Evolutionary conservation across 2,797 vertebrate species (phyloP).

Genomic region (Acanthurus lineatus): DNA sequence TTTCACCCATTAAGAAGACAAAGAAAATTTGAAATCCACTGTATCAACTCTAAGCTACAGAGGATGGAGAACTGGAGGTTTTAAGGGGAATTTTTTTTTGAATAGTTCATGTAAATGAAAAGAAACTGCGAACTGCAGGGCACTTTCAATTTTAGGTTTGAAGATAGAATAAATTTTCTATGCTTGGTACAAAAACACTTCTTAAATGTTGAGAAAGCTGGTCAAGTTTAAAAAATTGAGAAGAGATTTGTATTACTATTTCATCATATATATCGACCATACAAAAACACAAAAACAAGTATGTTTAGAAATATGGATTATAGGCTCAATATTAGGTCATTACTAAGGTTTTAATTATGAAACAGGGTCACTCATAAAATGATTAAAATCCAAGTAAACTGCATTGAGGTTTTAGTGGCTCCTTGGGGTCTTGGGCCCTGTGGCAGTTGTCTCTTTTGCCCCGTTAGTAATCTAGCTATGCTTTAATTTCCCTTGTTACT

Average conservation of each 20-base stretch:
- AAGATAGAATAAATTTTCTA: background rate
- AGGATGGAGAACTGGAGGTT: background rate
- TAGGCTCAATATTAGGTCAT: background rate
- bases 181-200: background rate
- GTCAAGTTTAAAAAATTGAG: background rate
- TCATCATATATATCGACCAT: background rate
- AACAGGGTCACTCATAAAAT: background rate
- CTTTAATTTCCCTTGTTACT: background rate
- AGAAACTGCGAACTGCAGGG: background rate
- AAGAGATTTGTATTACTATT: background rate
- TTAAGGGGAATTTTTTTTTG: background rate
- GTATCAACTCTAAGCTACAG: conserved; percentile 10
- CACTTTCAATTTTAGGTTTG: background rate
- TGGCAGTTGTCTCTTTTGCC: background rate
- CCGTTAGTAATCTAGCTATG: background rate
- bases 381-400: background rate
- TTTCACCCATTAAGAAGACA: conserved; percentile 3
- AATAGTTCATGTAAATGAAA: conserved; percentile 20
- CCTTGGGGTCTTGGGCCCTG: background rate
- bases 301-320: background rate
- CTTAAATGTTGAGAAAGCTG: background rate
- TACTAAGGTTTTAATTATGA: background rate
- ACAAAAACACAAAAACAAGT: background rate
- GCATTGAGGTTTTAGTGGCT: background rate
- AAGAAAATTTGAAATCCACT: conserved; percentile 16